Percentiles rank a stretch among this genome's conserved stretches.
These are phyloP conservation scores for Osmoderma eremita DNA, from an alignment of 2,888 invertebrate species.

Conservation along the genomic window DNA sequence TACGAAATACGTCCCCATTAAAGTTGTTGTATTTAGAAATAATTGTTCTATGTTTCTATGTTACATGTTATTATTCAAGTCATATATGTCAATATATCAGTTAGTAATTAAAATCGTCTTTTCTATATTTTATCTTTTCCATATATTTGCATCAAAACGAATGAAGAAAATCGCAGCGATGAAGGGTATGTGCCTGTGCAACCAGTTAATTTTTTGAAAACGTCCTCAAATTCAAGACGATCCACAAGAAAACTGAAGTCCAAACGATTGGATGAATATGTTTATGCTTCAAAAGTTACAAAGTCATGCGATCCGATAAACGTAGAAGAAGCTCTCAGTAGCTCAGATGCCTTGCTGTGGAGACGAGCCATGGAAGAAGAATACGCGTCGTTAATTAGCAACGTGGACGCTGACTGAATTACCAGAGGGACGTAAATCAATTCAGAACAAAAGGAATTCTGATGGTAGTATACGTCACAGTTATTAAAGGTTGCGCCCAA, in stretches of 20 bases:
- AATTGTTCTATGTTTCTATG: too few species aligned
- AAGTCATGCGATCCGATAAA: background rate
- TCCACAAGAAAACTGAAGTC: conserved; percentile 14
- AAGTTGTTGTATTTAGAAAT: too few species aligned
- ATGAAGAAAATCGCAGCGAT: too few species aligned
- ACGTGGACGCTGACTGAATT: conserved; percentile 42
- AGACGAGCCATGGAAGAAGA: conserved; percentile 46
- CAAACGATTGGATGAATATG: conserved; percentile 21
- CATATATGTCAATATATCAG: too few species aligned
- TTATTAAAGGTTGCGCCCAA: too few species aligned
- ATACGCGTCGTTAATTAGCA: conserved; percentile 32
- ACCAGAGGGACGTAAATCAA: conserved; percentile 41
- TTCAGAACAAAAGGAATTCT: conserved; percentile 43
- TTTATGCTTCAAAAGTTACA: conserved; percentile 6
- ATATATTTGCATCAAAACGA: too few species aligned
- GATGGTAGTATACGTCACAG: too few species aligned
- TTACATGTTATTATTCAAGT: too few species aligned
- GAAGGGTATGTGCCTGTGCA: background rate
- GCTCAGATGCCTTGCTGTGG: conserved; percentile 41
- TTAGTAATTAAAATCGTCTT: too few species aligned
- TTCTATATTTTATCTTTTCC: too few species aligned
- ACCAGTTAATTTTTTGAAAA: background rate
- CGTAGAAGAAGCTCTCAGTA: conserved; percentile 34
- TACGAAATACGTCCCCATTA: conserved; percentile 11
- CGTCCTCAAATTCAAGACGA: background rate